Evolutionary conservation across 2,797 vertebrate genomes (phyloP).

Genomic region (Jordanella pulchra): DNA sequence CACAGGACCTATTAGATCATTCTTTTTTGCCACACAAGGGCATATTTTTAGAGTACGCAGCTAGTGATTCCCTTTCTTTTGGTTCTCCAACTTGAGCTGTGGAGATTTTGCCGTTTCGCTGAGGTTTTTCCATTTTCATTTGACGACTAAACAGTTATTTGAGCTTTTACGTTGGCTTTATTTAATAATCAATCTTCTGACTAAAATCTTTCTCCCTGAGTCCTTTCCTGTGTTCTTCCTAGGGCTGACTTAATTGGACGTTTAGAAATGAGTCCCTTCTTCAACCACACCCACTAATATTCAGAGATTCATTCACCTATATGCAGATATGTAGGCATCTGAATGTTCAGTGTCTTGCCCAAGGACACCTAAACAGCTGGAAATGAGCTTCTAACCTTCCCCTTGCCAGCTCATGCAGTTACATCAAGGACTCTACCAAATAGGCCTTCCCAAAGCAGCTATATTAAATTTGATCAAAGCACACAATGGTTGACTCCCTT

Average conservation of each 20-base stretch:
- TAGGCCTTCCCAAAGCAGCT: neutral
- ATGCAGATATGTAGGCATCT: neutral
- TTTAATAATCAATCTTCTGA: neutral
- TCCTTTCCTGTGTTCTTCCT: neutral
- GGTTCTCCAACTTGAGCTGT: neutral
- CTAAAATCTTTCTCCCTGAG: too few species aligned
- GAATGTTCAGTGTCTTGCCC: neutral
- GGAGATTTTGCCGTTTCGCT: neutral
- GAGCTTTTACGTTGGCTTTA: too few species aligned
- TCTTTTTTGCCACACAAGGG: neutral
- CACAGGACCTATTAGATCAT: neutral
- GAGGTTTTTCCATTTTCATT: neutral
- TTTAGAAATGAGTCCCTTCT: too few species aligned
- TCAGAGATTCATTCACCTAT: neutral
- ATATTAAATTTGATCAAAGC: neutral
- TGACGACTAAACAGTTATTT: neutral
- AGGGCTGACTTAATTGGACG: neutral
- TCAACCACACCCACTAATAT: neutral
- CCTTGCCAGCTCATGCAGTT: neutral
- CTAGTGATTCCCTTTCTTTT: neutral
- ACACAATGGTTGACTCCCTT: too few species aligned
- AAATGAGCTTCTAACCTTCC: neutral
- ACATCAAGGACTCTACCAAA: neutral
- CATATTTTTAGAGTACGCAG: neutral
- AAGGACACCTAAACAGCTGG: neutral